Conservation (phyloP, 2,113 vertebrate species). For the Prochilodus magdalenae region DNA sequence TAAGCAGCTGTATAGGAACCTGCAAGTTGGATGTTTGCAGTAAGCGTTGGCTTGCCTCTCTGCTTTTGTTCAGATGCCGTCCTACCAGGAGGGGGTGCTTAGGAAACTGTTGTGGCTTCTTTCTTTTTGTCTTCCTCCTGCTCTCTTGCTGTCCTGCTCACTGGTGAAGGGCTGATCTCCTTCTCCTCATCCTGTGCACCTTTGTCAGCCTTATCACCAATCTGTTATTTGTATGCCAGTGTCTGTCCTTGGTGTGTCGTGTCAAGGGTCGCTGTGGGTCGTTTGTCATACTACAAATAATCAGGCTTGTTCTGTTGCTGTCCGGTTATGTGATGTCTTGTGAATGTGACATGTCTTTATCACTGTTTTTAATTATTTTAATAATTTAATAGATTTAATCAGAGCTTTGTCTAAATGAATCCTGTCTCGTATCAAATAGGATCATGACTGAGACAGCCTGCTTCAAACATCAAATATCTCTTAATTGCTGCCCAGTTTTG, state of each 20-base stretch:
- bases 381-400: neutral
- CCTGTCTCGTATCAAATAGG: neutral
- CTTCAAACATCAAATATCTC: neutral
- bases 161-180: slow-evolving; percentile 47
- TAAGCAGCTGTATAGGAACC: neutral
- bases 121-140: slow-evolving; percentile 36
- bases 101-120: slow-evolving; percentile 48
- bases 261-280: neutral
- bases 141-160: slow-evolving; percentile 52
- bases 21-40: neutral
- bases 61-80: slow-evolving; percentile 63
- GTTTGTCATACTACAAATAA: neutral
- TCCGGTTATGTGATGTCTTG: neutral
- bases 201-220: slow-evolving; percentile 25
- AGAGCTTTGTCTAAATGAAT: neutral
- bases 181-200: slow-evolving; percentile 41
- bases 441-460: neutral
- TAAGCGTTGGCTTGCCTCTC: slow-evolving; percentile 28
- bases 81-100: slow-evolving; percentile 64
- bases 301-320: neutral
- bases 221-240: slow-evolving; percentile 29
- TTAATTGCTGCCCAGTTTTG: neutral
- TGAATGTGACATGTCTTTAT: neutral
- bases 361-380: neutral
- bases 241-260: neutral